These are phyloP conservation scores for Agrotis clavis DNA, from an alignment of 2,888 invertebrate genomes.

Conservation along the genomic window DNA sequence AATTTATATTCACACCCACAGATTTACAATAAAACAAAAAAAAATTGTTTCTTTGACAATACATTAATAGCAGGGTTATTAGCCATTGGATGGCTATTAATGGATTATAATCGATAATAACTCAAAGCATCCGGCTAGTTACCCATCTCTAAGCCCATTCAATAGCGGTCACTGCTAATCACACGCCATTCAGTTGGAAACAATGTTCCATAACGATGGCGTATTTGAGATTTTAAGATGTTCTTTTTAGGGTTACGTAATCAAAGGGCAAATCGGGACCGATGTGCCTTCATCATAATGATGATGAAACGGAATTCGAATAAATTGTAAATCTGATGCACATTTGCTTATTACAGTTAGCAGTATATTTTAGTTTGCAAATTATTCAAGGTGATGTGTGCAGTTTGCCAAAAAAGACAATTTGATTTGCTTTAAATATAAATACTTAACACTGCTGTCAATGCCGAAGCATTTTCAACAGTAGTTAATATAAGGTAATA, in stretches of 20 bases:
- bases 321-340: conserved; percentile 50
- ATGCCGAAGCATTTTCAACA: conserved; percentile 33
- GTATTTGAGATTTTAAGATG: not conserved
- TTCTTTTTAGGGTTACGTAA: not conserved
- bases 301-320: conserved; percentile 32
- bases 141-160: too few species aligned
- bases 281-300: too few species aligned
- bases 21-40: too few species aligned
- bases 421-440: conserved; percentile 36
- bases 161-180: too few species aligned
- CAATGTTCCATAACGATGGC: not conserved
- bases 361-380: conserved; percentile 23
- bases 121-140: too few species aligned
- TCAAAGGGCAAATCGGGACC: too few species aligned
- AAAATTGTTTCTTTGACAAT: too few species aligned
- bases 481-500: conserved; percentile 4
- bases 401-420: conserved; percentile 54
- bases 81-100: too few species aligned
- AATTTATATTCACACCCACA: too few species aligned
- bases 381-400: conserved; percentile 50
- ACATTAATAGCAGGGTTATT: too few species aligned
- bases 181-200: too few species aligned
- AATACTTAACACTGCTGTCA: conserved; percentile 20
- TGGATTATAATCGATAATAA: too few species aligned
- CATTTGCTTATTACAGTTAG: conserved; percentile 50